Percentiles rank a stretch among this genome's conserved stretches.
phyloP scores from a whole-genome alignment of 2,113 vertebrate genomes.

The Solea solea region DNA sequence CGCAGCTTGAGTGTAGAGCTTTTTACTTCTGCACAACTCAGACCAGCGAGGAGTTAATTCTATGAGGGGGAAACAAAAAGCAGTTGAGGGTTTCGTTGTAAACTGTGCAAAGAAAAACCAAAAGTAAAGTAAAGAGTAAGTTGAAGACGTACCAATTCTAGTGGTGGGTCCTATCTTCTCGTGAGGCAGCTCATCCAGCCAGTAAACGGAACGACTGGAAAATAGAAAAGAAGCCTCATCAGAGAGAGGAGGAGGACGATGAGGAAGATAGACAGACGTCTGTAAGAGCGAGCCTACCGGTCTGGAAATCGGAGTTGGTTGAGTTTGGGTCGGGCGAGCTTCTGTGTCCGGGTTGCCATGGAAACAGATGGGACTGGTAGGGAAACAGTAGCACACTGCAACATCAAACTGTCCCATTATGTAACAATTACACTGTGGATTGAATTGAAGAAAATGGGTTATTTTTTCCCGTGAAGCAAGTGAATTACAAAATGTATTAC shows the following conservation, averaged over 20 bases:
- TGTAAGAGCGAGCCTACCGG: conserved; percentile 54
- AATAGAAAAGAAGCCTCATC: background rate
- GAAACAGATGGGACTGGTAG: conserved; percentile 9
- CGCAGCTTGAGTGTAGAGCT: conserved; percentile 43
- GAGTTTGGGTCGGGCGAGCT: conserved; percentile 68
- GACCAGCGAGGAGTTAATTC: conserved; percentile 66
- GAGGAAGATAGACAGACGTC: background rate
- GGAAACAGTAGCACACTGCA: background rate
- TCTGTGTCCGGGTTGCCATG: conserved; percentile 68
- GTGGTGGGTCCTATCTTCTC: conserved; percentile 41
- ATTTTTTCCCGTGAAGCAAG: too few relatives aligned
- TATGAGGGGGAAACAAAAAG: conserved; percentile 15
- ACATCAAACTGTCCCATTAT: background rate
- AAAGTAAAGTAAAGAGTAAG: too few relatives aligned
- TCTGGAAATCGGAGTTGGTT: conserved; percentile 68
- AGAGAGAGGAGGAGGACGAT: background rate
- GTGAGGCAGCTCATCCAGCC: conserved; percentile 72
- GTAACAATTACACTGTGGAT: background rate
- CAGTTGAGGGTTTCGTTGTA: too few relatives aligned
- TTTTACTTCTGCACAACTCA: conserved; percentile 56
- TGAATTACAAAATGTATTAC: too few relatives aligned
- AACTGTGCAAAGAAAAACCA: too few relatives aligned
- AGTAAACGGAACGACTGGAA: conserved; percentile 77
- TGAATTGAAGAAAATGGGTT: too few relatives aligned
- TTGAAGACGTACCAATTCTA: conserved; percentile 43